Conservation (phyloP, 2,888 invertebrate genomes). For the Pterostichus niger region DNA sequence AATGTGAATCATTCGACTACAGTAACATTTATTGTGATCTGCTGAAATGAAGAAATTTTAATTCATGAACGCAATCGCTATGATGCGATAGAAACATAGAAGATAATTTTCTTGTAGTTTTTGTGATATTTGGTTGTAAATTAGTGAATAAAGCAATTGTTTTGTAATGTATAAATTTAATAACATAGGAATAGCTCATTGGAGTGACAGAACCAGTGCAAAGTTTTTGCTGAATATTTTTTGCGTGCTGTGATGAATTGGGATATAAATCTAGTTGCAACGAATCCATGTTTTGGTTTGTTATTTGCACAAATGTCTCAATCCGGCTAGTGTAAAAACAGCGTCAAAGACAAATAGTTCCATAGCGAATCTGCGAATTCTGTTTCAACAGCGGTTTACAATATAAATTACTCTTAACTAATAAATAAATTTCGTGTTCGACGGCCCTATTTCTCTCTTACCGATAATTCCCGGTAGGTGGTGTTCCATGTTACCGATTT, state of each 20-base stretch:
- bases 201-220: slow-evolving; percentile 22
- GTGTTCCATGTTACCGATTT: slow-evolving; percentile 64
- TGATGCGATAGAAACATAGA: not conserved
- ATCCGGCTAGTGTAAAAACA: slow-evolving; percentile 39
- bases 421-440: slow-evolving; percentile 63
- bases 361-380: slow-evolving; percentile 55
- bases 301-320: slow-evolving; percentile 55
- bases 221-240: slow-evolving; percentile 27
- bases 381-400: slow-evolving; percentile 64
- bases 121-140: too few species aligned
- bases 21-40: too few species aligned
- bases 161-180: too few species aligned
- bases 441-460: slow-evolving; percentile 62
- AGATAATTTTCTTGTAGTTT: too few species aligned
- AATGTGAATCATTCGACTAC: too few species aligned
- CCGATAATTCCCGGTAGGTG: slow-evolving; percentile 65
- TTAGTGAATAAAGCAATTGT: too few species aligned
- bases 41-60: too few species aligned
- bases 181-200: not conserved
- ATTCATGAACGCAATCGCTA: too few species aligned
- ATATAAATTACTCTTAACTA: slow-evolving; percentile 62
- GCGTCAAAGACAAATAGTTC: slow-evolving; percentile 56
- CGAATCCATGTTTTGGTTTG: slow-evolving; percentile 39
- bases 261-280: slow-evolving; percentile 27
- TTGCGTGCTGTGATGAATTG: slow-evolving; percentile 38